Percentiles rank a stretch among this genome's conserved stretches.
These are phyloP conservation scores for Anguilla rostrata DNA, from an alignment of 2,113 vertebrate genomes.

Conservation along the genomic window DNA sequence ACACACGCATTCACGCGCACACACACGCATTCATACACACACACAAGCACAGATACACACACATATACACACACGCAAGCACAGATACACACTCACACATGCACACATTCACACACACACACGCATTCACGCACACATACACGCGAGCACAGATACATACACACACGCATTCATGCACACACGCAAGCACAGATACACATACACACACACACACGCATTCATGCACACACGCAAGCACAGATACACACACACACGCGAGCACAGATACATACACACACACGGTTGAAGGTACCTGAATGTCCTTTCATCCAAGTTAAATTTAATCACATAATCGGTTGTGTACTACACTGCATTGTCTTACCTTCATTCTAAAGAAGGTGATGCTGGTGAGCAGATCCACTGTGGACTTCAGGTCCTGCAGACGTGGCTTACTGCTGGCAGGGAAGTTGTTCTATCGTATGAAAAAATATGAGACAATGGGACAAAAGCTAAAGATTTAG, in stretches of 20 bases:
- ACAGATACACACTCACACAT: neutral
- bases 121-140: neutral
- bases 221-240: no score
- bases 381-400: constrained; percentile 98
- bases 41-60: neutral
- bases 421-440: constrained; percentile 82
- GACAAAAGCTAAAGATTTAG: neutral
- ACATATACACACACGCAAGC: neutral
- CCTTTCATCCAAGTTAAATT: neutral
- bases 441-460: constrained; percentile 92
- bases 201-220: neutral
- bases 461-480: constrained; percentile 24
- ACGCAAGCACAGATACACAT: neutral
- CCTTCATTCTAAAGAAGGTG: constrained; percentile 98
- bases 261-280: neutral
- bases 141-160: neutral
- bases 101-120: neutral
- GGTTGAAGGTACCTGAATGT: neutral
- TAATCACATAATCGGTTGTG: neutral
- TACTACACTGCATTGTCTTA: constrained; percentile 45
- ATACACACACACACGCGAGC: neutral
- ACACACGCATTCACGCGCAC: constrained; percentile 1
- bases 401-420: constrained; percentile 91
- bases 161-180: neutral
- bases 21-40: neutral